Evolutionary conservation across 2,888 invertebrate species (phyloP).

Genomic region (Plagodis dolabraria): DNA sequence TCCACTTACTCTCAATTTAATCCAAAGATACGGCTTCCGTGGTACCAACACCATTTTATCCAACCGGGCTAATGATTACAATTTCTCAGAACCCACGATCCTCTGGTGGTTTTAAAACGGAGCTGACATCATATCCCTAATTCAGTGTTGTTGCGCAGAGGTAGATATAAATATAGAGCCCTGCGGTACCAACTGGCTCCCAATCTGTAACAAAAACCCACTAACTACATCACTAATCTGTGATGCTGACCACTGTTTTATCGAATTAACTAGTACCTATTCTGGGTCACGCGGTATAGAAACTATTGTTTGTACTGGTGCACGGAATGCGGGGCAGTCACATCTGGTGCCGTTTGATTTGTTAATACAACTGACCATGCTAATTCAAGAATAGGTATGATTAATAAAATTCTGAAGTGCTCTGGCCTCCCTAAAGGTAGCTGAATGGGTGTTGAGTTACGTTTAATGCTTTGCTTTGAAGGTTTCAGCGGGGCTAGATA

Average conservation of each 20-base stretch:
- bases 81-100: conserved; percentile 23
- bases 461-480: too few species aligned
- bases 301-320: conserved; percentile 8
- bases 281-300: conserved; percentile 4
- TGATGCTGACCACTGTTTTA: conserved; percentile 25
- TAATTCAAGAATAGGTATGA: conserved; percentile 29
- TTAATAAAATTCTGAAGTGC: conserved; percentile 22
- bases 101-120: conserved; percentile 16
- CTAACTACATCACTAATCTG: not conserved
- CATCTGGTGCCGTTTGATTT: conserved; percentile 37
- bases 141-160: conserved; percentile 23
- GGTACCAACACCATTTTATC: not conserved
- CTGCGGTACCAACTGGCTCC: conserved; percentile 29
- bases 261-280: conserved; percentile 11
- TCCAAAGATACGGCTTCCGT: too few species aligned
- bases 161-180: conserved; percentile 51
- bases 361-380: conserved; percentile 23
- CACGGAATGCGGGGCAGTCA: conserved; percentile 36
- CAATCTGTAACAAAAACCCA: conserved; percentile 6
- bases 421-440: conserved; percentile 20
- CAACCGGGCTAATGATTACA: conserved; percentile 20
- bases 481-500: too few species aligned
- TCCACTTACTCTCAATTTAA: too few species aligned
- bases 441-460: conserved; percentile 15
- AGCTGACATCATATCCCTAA: conserved; percentile 49